phyloP scores from a whole-genome alignment of 2,888 invertebrate genomes.

The Metallyticus violacea region DNA sequence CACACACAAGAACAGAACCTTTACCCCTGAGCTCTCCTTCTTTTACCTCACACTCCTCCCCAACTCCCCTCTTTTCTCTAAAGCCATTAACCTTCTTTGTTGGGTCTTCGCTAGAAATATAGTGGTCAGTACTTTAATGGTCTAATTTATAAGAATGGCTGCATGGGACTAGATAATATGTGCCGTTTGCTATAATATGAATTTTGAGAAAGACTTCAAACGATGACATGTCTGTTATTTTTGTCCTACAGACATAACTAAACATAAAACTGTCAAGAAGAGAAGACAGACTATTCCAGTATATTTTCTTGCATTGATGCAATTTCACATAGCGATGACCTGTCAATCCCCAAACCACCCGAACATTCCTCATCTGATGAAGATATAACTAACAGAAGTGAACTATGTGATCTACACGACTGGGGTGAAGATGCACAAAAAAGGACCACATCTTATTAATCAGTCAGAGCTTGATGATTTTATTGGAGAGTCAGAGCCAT shows the following conservation, averaged over 20 bases:
- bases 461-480: neutral
- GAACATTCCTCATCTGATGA: neutral
- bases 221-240: neutral
- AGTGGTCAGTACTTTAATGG: no score
- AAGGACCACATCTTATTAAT: neutral
- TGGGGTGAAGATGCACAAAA: neutral
- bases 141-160: neutral
- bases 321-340: neutral
- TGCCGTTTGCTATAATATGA: neutral
- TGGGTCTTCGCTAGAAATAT: no score
- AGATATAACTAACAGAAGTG: neutral
- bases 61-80: no score
- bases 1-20: no score
- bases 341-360: no score
- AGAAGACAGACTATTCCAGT: neutral
- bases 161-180: neutral
- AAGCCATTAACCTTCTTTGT: no score
- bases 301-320: neutral
- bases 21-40: no score
- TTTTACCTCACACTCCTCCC: no score
- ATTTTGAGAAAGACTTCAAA: neutral
- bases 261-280: neutral
- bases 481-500: no score
- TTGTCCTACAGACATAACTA: neutral
- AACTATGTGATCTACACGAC: neutral